These are phyloP conservation scores for Cyprinodon variegatus DNA, from an alignment of 2,113 vertebrate genomes.

Conservation along the genomic window DNA sequence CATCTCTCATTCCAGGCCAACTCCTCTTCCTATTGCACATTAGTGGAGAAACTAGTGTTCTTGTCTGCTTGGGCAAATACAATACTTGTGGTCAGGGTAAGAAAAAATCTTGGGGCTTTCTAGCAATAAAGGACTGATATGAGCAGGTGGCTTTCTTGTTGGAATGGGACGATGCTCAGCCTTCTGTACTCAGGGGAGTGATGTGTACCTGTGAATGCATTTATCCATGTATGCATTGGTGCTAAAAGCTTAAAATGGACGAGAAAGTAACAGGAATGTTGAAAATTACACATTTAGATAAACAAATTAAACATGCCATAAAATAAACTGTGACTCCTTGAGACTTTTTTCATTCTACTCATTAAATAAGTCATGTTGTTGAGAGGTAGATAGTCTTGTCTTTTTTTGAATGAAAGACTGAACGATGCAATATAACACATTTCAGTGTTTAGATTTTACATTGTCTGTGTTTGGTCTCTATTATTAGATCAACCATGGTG, in stretches of 20 bases:
- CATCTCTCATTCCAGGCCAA: slow-evolving; percentile 11
- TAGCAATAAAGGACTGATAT: slow-evolving; percentile 1
- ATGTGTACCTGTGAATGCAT: slow-evolving; percentile 5
- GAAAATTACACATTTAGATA: slow-evolving; percentile 1
- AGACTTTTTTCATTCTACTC: no score
- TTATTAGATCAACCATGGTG: no score
- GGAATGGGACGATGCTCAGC: slow-evolving; percentile 19
- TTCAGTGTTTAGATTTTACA: no score
- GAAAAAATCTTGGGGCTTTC: slow-evolving; percentile 1
- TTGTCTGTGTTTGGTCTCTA: no score
- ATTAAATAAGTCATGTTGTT: background rate
- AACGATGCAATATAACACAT: no score
- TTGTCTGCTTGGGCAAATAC: background rate
- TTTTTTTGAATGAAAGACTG: no score
- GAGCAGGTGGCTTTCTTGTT: slow-evolving; percentile 1
- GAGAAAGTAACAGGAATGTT: slow-evolving; percentile 20
- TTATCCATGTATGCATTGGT: background rate
- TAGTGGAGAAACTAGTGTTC: slow-evolving; percentile 5
- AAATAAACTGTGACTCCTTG: background rate
- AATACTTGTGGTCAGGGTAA: background rate
- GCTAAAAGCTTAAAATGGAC: slow-evolving; percentile 14
- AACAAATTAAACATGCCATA: background rate
- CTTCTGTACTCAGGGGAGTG: slow-evolving; percentile 10
- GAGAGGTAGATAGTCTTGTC: background rate
- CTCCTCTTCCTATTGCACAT: background rate